These are phyloP conservation scores for Caenorhabditis imperialis DNA, from an alignment of 2,888 invertebrate species.

Conservation along the genomic window DNA sequence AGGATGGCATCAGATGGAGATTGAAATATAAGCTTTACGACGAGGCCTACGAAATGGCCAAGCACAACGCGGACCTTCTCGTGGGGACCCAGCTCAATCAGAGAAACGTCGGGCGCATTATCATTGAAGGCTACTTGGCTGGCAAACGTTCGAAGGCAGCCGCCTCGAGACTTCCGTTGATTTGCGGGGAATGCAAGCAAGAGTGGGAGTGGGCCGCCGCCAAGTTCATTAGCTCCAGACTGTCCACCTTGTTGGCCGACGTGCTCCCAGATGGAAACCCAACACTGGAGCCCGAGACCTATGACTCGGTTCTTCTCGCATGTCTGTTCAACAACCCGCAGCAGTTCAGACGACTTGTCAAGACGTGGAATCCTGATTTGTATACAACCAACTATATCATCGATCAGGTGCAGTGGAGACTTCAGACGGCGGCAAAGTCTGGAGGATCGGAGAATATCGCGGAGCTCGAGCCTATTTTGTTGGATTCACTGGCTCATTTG, in stretches of 20 bases:
- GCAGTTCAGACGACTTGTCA: slow-evolving; percentile 68
- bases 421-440: slow-evolving; percentile 33
- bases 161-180: slow-evolving; percentile 49
- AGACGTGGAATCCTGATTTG: slow-evolving; percentile 73
- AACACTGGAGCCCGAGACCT: slow-evolving; percentile 75
- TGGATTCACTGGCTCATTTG: slow-evolving; percentile 68
- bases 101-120: slow-evolving; percentile 62
- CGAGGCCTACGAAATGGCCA: slow-evolving; percentile 70
- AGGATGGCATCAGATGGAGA: slow-evolving; percentile 74
- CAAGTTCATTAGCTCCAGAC: slow-evolving; percentile 66
- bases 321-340: slow-evolving; percentile 61
- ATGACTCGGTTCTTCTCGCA: slow-evolving; percentile 66
- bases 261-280: slow-evolving; percentile 72
- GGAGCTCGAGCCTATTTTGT: slow-evolving; percentile 35
- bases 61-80: slow-evolving; percentile 51
- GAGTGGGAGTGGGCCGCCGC: slow-evolving; percentile 77
- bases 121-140: slow-evolving; percentile 68
- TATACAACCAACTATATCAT: slow-evolving; percentile 70
- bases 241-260: slow-evolving; percentile 60
- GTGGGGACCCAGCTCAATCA: slow-evolving; percentile 44
- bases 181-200: slow-evolving; percentile 68
- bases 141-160: slow-evolving; percentile 53
- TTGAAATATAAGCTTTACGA: slow-evolving; percentile 71
- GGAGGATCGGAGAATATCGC: background rate
- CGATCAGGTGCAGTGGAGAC: slow-evolving; percentile 55